These are phyloP conservation scores for Ancistrus triradiatus DNA, from an alignment of 2,113 vertebrate species.

Conservation along the genomic window DNA sequence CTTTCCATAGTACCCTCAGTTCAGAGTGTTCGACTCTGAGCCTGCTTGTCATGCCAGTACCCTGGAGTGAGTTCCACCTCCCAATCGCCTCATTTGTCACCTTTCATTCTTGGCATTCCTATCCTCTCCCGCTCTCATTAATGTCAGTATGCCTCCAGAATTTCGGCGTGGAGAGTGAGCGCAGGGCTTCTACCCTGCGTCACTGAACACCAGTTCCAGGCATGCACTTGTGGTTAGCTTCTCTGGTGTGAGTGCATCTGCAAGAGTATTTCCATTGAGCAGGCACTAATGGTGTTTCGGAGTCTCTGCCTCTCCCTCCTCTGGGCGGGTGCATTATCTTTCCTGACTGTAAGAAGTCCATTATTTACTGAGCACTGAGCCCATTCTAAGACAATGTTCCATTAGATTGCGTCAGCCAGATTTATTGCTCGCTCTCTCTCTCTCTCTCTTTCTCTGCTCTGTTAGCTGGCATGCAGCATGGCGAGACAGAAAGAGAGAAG, in stretches of 20 bases:
- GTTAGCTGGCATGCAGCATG: conserved; percentile 2
- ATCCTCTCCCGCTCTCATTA: background rate
- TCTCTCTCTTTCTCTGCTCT: background rate
- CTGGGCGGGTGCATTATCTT: conserved; percentile 44
- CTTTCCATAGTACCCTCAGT: background rate
- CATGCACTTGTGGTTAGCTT: background rate
- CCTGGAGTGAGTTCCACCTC: conserved; percentile 10
- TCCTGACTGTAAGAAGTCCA: conserved; percentile 50
- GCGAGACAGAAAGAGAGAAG: background rate
- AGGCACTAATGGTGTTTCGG: conserved; percentile 32
- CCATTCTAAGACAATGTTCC: conserved; percentile 49
- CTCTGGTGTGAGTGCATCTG: background rate
- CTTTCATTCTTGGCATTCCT: conserved; percentile 14
- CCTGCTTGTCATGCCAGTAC: background rate
- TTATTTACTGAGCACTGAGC: conserved; percentile 50
- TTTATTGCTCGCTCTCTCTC: conserved; percentile 33
- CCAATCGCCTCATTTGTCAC: conserved; percentile 5
- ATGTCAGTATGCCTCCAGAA: background rate
- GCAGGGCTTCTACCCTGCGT: background rate
- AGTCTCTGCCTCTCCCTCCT: conserved; percentile 24
- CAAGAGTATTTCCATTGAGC: conserved; percentile 28
- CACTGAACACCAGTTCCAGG: background rate
- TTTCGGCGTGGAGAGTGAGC: background rate
- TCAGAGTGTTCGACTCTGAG: background rate
- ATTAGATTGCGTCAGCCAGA: conserved; percentile 60